Base-by-base conservation (phyloP, 2,113 vertebrate genomes). In the Campylomormyrus tamandua region DNA sequence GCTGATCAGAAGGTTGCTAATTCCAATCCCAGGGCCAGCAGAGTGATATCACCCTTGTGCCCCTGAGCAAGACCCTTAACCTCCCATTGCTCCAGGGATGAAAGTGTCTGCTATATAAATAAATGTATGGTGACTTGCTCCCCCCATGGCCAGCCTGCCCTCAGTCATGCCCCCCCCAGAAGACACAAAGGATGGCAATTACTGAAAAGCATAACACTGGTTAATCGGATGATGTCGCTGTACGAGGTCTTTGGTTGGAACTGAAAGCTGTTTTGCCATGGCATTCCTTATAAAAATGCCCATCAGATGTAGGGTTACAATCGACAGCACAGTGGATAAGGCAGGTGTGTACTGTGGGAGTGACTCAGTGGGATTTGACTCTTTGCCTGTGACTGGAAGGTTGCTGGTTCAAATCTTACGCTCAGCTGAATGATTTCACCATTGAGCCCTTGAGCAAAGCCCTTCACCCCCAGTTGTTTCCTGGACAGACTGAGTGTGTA, bases 141-240 rank as follows among this genome's bases (percentile, higher is more conserved):
- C 6, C 46, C 58, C 46, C 66, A 46, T 52, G 24, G 31, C 48
- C 46, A 58, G 15, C 87, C 77, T 89, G 27, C 74, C 89, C 66
- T 49, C 91, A 92, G 48, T 91, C 24, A 62, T n/a, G 7, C 91
- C 91, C 91, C 91, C 91, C 91, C 91, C 92, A 90, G 90, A 93
- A 92, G 91, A 92, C 91, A 93, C 92, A 91, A 91, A 91, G 93
- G 94, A 94, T 95, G 93, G 94, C 94, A 95, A 94, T 95, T 94
- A 95, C 94, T 91, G 92, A 92, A 95, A 94, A 93, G 93, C 94
- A 95, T 95, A 94, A 95, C 92, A 95, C 94, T 91, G 91, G 91
- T 93, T 95, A 94, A 95, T 95, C 93, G 93, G 93, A 95, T 94
- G 93, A 94, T n/a, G 56, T 24, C 2, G 24, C 90, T 92, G 93